Evolutionary conservation across 2,888 invertebrate genomes (phyloP).

Genomic region (Patella pellucida): DNA sequence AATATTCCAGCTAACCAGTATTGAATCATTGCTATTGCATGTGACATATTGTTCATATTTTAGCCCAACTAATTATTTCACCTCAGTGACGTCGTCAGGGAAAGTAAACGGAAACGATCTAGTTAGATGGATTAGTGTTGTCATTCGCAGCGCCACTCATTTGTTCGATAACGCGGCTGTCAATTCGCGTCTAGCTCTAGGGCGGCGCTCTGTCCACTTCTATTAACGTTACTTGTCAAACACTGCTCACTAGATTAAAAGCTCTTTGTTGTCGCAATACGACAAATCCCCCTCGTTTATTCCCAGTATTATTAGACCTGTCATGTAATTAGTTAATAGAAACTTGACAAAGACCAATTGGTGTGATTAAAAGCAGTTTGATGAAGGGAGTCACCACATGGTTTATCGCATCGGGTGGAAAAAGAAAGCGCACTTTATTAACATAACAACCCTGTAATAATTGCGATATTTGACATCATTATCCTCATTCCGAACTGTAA

Average conservation of each 20-base stretch:
- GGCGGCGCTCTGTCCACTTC: conserved; percentile 20
- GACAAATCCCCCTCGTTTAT: conserved; percentile 10
- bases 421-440: too few relatives aligned
- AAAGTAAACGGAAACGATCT: neutral
- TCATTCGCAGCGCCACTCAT: conserved; percentile 29
- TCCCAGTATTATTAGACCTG: conserved; percentile 20
- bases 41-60: conserved; percentile 5
- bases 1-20: too few relatives aligned
- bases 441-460: too few relatives aligned
- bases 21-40: too few relatives aligned
- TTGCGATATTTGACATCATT: too few relatives aligned
- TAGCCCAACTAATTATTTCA: neutral
- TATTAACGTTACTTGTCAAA: conserved; percentile 23
- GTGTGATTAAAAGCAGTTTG: neutral
- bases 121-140: conserved; percentile 26
- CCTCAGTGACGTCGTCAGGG: neutral
- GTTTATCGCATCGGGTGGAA: too few relatives aligned
- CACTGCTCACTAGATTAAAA: conserved; percentile 17
- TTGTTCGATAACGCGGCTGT: conserved; percentile 22
- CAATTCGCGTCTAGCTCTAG: conserved; percentile 10
- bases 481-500: too few relatives aligned
- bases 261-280: conserved; percentile 15
- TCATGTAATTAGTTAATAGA: conserved; percentile 14
- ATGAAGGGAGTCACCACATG: too few relatives aligned
- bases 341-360: conserved; percentile 22